Base-by-base conservation (phyloP, 2,888 invertebrate genomes). In the Phrixothrix hirtus region DNA sequence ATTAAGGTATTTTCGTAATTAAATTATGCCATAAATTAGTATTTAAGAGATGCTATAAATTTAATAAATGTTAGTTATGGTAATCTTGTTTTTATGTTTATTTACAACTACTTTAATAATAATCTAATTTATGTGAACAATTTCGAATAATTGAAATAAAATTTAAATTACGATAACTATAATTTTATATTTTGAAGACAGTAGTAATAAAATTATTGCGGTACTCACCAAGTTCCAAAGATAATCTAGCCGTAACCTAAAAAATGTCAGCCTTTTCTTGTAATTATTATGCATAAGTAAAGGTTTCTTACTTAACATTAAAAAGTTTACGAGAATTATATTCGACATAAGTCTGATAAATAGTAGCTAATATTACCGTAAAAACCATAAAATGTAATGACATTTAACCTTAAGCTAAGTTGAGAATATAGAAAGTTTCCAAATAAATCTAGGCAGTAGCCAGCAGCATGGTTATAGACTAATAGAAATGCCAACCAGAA, bases 401-500 rank as follows among this genome's bases (percentile, higher is more conserved):
- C 68, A 62, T 66, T 66, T 68, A 71, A 71, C 71, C 70, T 71
- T 68, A 67, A 63, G 65, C 62, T 62, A 62, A 64, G 67, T 64
- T 66, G 45, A 65, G 65, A 66, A 62, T 67, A 67, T 70, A 71
- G 70, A 71, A 71, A 68, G 66, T 68, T 66, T 60, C 64, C 63
- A 64, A 68, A 70, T 65, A 69, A 68, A 70, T 70, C 68, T 67
- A 62, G 60, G 58, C 66, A 61, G 68, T 69, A 71, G 71, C 56
- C 70, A 69, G 71, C 70, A 68, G 64, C 69, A 71, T 71, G 72
- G 73, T 73, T 70, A 70, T 69, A 68, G 71, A 72, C 74, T 75
- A 75, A 75, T 75, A 75, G 74, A 76, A 76, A 75, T 72, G 75
- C 74, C 75, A 75, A 67, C 62, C 68, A 67, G 71, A 73, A 74